Evolutionary conservation across 2,113 vertebrate species (phyloP), one percentile per base, ranked within the genome.

Genomic region (Ictalurus furcatus): DNA sequence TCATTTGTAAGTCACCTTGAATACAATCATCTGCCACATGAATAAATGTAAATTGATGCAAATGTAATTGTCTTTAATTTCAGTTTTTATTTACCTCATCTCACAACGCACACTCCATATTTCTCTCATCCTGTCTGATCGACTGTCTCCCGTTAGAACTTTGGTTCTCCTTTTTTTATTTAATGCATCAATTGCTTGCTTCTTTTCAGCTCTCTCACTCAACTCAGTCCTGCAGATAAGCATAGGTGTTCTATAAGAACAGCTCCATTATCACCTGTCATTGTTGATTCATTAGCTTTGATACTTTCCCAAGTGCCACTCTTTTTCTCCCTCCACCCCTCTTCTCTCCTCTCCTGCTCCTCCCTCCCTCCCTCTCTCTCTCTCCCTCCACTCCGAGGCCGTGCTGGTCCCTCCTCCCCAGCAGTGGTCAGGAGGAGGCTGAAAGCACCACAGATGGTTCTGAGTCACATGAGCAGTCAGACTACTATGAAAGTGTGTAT

Each of bases 321-420:
- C 59, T 88, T 67, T 74, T 34, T 59, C 44, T 21, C 48, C 67
- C 74, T 59, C 73, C 76, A 54, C 65, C 76, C 74, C 7, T 84
- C 79, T 91, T 91, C 90, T 92, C 76, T 59, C 85, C 90, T 89
- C 61, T 61, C 76, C 30, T 52, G 81, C 56, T 37, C 17, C 79
- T 65, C 37, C 73, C 54, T 40, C 61, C 56, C 84, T 81, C 61
- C 34, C 80, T 91, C 92, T 4, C 63, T 40, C 91, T 85, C 83
- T 90, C 89, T 86, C 91, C 91, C 89, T 91, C 92, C 87, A 87
- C 92, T 86, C 85, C 87, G 82, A 88, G 92, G 94, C 92, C 92
- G 90, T 88, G 82, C 95, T 94, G 94, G 95, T 96, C 95, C 96
- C 97, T 92, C 97, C 96, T 97, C 95, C 95, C 93, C 93, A 93